Base-by-base conservation (phyloP, 2,888 invertebrate genomes). In the Drosophila longiperda region DNA sequence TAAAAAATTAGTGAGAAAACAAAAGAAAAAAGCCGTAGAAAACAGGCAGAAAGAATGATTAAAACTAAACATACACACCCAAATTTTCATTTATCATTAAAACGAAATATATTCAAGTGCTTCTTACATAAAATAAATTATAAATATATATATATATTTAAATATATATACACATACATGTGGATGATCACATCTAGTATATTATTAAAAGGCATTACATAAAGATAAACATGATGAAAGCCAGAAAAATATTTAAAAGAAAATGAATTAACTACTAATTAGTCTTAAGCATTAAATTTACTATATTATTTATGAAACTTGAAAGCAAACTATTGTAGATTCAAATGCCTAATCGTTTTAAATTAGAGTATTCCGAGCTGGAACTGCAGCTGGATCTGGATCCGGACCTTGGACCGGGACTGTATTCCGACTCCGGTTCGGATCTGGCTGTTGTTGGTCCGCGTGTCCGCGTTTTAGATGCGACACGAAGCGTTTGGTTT, bases 41-140 rank as follows among this genome's bases (percentile, higher is more conserved):
- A 23, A 23, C 15, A 15, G 45, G 15, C 23, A 23, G 23, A 45
- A 23, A 8, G 45, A 23, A 23, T 23, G 45, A 45, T 45, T 60
- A 64, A 53, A 55, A 63, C 53, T 52, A 69, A 77, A 67, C 71
- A 70, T 71, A 76, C 67, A 84, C 83, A 78, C 71, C 72, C 75
- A 79, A 75, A 73, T 75, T 87, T 91, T 91, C 87, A 82, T 91
- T 92, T 91, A 91, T 89, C 89, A 91, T 92, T 91, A 91, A 76
- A 80, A 80, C 90, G 90, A 92, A 92, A 92, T 92, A 92, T 92
- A 92, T 92, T 92, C 92, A 92, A 92, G 92, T 92, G 92, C 92
- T 92, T 92, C 92, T 92, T 92, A 92, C 91, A 92, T 92, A 92
- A 92, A 92, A 81, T 23, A 55, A 29, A 29, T 29, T 29, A 29